phyloP scores from a whole-genome alignment of 1,140 invertebrate genomes.

The Drosophila persimilis region DNA sequence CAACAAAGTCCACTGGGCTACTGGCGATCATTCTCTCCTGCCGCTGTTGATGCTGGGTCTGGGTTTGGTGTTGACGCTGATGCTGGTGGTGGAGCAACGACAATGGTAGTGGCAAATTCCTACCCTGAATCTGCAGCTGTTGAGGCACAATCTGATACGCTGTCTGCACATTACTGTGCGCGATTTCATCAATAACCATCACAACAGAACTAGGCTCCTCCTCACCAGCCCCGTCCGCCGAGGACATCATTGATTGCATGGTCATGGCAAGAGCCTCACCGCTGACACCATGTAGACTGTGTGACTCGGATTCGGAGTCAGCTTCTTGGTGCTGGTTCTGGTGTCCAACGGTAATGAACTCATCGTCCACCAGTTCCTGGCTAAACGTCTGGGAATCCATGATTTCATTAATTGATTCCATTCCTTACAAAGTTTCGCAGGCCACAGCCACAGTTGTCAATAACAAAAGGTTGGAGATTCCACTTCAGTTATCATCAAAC shows the following conservation, averaged over 20 bases:
- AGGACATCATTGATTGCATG: conserved; percentile 44
- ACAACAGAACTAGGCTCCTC: conserved; percentile 80
- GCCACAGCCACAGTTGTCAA: conserved; percentile 13
- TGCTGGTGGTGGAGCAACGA: conserved; percentile 54
- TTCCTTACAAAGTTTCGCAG: conserved; percentile 54
- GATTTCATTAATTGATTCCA: conserved; percentile 88
- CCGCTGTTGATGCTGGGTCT: conserved; percentile 43
- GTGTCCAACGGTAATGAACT: conserved; percentile 43
- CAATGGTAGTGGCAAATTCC: conserved; percentile 31
- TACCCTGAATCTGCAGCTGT: conserved; percentile 71
- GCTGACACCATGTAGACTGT: neutral
- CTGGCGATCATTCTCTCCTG: conserved; percentile 22
- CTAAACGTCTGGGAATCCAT: conserved; percentile 86
- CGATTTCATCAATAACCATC: conserved; percentile 84
- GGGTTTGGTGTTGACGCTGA: conserved; percentile 42
- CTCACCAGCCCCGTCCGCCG: conserved; percentile 56
- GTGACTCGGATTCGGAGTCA: conserved; percentile 22
- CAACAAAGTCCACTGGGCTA: conserved; percentile 67
- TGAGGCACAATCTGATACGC: conserved; percentile 69
- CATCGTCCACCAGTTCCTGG: conserved; percentile 84
- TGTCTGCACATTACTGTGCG: conserved; percentile 62
- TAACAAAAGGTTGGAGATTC: neutral
- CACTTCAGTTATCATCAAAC: neutral
- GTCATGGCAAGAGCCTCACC: conserved; percentile 16
- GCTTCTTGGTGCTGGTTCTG: conserved; percentile 1